phyloP scores from a whole-genome alignment of 1,140 invertebrate genomes.

The Hylaeus volcanicus region DNA sequence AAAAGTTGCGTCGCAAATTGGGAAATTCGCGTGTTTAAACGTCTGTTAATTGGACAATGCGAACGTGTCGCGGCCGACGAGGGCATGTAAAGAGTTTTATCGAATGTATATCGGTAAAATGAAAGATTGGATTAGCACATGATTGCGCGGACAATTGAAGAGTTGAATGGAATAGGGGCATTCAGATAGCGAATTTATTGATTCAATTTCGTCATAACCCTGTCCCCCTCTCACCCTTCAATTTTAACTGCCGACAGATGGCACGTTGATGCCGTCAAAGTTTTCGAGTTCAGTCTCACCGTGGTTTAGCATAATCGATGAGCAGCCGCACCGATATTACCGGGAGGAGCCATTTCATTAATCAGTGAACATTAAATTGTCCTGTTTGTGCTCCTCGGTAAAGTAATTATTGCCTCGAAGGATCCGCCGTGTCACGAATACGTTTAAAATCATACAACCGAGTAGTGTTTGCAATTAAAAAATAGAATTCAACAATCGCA shows the following conservation, averaged over 20 bases:
- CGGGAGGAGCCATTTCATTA: neutral
- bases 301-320: slow-evolving; percentile 57
- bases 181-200: slow-evolving; percentile 60
- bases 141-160: slow-evolving; percentile 55
- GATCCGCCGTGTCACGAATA: too few relatives aligned
- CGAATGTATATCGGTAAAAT: slow-evolving; percentile 39
- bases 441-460: too few relatives aligned
- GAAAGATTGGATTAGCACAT: slow-evolving; percentile 55
- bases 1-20: neutral
- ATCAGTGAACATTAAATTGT: slow-evolving; percentile 13
- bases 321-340: slow-evolving; percentile 17
- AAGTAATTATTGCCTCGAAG: neutral
- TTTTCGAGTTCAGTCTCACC: slow-evolving; percentile 51
- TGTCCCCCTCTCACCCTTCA: neutral
- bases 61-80: neutral
- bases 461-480: too few relatives aligned
- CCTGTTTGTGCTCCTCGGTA: neutral
- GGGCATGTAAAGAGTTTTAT: slow-evolving; percentile 34
- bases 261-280: slow-evolving; percentile 48
- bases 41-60: neutral
- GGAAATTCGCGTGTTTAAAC: neutral
- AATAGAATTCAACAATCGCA: too few relatives aligned
- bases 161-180: slow-evolving; percentile 53
- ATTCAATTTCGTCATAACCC: slow-evolving; percentile 59
- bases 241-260: slow-evolving; percentile 62